Conservation (phyloP, 2,888 invertebrate genomes). For the Tipula lateralis region DNA sequence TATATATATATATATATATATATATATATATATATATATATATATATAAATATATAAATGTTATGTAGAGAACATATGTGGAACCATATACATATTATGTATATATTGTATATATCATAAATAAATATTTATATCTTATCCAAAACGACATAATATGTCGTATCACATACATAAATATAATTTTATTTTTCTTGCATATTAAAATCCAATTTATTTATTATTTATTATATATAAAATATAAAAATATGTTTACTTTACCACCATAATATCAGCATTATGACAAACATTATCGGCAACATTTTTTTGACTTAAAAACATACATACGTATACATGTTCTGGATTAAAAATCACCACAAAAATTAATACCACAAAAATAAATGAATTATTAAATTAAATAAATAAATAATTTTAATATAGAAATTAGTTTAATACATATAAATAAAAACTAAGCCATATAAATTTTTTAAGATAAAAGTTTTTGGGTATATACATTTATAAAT, state of each 20-base stretch:
- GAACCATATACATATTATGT: not conserved
- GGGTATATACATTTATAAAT: not conserved
- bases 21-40: not conserved
- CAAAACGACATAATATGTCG: conserved; percentile 1
- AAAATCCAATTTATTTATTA: not conserved
- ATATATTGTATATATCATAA: not conserved
- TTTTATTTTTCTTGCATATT: conserved; percentile 11
- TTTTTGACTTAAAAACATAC: not conserved
- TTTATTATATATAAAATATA: not conserved
- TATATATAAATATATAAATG: not conserved
- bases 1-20: not conserved
- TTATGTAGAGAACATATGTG: not conserved
- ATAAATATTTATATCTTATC: not conserved
- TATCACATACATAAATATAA: not conserved
- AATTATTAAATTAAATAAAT: not conserved
- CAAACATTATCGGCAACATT: not conserved
- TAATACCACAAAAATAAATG: not conserved
- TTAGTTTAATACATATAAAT: not conserved
- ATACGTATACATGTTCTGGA: not conserved
- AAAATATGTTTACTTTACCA: not conserved
- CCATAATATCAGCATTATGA: not conserved
- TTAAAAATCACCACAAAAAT: not conserved
- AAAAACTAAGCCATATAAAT: not conserved
- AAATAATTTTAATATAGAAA: not conserved
- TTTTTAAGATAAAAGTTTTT: not conserved